Percentiles rank a stretch among this genome's conserved stretches.
phyloP scores from a whole-genome alignment of 2,113 vertebrate species.

The Carollia perspicillata region DNA sequence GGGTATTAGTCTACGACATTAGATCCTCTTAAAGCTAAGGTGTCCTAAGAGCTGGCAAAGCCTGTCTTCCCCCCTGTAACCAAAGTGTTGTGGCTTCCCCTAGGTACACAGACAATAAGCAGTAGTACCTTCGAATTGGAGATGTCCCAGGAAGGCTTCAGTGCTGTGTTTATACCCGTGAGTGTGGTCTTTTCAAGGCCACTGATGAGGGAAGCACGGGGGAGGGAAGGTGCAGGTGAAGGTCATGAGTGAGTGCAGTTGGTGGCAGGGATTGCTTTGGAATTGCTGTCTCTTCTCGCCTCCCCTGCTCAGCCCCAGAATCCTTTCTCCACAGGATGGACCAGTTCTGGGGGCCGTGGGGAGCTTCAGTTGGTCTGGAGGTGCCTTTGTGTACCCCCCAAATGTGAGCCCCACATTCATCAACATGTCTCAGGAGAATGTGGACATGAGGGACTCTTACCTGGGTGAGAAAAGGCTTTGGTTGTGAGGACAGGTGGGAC shows the following conservation, averaged over 20 bases:
- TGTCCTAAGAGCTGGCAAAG: not conserved
- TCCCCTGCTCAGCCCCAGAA: not conserved
- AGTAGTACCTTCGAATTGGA: conserved; percentile 70
- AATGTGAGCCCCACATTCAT: not conserved
- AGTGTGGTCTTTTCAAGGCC: not conserved
- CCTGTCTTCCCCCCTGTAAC: not conserved
- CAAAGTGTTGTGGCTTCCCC: not conserved
- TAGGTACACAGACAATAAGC: conserved; percentile 50
- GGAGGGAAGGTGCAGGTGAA: not conserved
- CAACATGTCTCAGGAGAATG: not conserved
- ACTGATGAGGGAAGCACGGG: not conserved
- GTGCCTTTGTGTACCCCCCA: conserved; percentile 50
- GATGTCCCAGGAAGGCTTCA: conserved; percentile 79
- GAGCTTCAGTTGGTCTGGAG: conserved; percentile 74
- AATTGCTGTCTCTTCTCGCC: not conserved
- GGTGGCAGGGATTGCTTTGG: not conserved
- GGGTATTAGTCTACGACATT: not conserved
- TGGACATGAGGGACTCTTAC: not conserved
- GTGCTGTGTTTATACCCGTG: conserved; percentile 59
- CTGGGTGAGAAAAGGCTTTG: not conserved
- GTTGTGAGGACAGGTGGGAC: not conserved
- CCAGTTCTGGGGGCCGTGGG: conserved; percentile 69
- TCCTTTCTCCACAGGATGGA: conserved; percentile 55
- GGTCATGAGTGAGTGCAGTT: accelerated
- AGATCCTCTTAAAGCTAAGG: not conserved